Evolutionary conservation across 2,797 vertebrate species (phyloP), one percentile per base, ranked within the genome.

Genomic region (Amblyopsis hoosieri): DNA sequence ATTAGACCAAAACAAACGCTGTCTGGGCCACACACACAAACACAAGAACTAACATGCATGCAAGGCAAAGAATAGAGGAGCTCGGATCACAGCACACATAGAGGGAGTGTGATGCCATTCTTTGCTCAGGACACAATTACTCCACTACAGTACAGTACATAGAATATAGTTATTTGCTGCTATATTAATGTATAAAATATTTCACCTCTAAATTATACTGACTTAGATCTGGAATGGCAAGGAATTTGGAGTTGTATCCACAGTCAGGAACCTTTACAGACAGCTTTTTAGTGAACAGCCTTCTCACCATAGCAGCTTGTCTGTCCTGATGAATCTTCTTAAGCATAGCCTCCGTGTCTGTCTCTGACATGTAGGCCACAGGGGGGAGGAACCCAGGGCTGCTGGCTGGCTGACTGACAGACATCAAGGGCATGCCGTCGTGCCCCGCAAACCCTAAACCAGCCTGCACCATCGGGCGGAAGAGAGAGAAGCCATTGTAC

Each of bases 301-400:
- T 11, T 60, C 85, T 87, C 64, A 94, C 93, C 87, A 92, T 88
- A 14, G 90, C 62, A n/a, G 72, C 82, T 66, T 90, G 92, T 76
- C 89, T 90, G 12, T 92, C 90, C 56, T 90, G 88, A 37, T 92
- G 89, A 60, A 92, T 87, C 79, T 88, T 91, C 73, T 92, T 89
- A 45, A 92, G 62, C 1, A 89, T 64, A 2, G 86, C 74, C 42
- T 92, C 90, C 54, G 90, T 48, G 0, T 93, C 91, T 6, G 84
- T 60, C 19, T 92, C 91, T 85, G 89, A 81, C 81, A 92, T 87
- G 76, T 85, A 94, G 31, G 88, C 75, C 79, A 94, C 64, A 0
- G 91, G 87, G 14, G 92, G 86, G 55, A 92, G 87, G 70, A 93
- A 92, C 6, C 85, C 84, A 0, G 90, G 70, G 46, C 80, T 85